Conservation (phyloP, 2,888 invertebrate genomes). For the Girardia tigrina region DNA sequence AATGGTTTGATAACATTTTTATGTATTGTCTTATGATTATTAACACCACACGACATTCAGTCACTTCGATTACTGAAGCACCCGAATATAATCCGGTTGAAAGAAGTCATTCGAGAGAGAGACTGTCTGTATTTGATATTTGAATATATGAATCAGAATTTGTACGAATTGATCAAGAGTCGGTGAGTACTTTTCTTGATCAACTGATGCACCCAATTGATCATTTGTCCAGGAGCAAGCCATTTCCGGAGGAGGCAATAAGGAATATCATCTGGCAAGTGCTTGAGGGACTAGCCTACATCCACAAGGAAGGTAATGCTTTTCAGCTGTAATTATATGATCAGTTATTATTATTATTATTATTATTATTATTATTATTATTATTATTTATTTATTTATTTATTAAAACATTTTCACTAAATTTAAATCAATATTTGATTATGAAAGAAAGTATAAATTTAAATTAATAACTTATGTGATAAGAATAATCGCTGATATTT, state of each 20-base stretch:
- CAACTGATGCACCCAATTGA: conserved; percentile 65
- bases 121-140: conserved; percentile 96
- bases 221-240: conserved; percentile 64
- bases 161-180: conserved; percentile 93
- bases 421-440: too few species aligned
- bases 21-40: background rate
- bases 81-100: conserved; percentile 88
- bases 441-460: too few species aligned
- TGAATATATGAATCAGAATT: conserved; percentile 97
- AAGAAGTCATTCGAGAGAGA: conserved; percentile 93
- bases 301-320: conserved; percentile 77
- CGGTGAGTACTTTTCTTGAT: conserved; percentile 53
- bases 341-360: background rate
- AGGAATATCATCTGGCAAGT: conserved; percentile 81
- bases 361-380: background rate
- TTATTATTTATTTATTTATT: conserved; percentile 34
- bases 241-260: conserved; percentile 77
- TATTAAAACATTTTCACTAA: too few species aligned
- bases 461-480: too few species aligned
- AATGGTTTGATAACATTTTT: conserved; percentile 26
- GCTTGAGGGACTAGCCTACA: conserved; percentile 84
- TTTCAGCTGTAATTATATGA: background rate
- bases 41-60: conserved; percentile 52
- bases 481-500: too few species aligned
- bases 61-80: conserved; percentile 91